These are phyloP conservation scores for Drosophila sturtevanti DNA, from an alignment of 1,140 invertebrate species.

Conservation along the genomic window DNA sequence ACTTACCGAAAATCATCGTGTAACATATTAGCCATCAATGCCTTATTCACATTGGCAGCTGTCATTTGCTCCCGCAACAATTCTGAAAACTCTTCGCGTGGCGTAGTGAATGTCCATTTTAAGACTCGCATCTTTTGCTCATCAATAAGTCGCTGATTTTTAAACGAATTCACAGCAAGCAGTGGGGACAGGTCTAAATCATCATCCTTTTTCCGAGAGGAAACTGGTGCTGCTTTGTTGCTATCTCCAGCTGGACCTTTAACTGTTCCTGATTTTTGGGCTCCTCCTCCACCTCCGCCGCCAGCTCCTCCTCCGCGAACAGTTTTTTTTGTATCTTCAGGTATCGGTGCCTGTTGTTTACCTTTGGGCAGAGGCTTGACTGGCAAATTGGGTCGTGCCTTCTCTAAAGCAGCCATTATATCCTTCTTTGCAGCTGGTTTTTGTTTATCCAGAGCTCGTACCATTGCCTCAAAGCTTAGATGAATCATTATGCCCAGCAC, in stretches of 20 bases:
- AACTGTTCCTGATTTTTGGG: conserved; percentile 83
- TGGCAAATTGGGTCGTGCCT: conserved; percentile 92
- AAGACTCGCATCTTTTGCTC: conserved; percentile 96
- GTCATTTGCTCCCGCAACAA: conserved; percentile 96
- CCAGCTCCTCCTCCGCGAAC: conserved; percentile 83
- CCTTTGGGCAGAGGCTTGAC: conserved; percentile 89
- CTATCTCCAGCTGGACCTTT: conserved; percentile 82
- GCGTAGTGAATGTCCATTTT: conserved; percentile 98
- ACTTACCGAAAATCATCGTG: conserved; percentile 92
- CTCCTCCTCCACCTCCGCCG: conserved; percentile 48
- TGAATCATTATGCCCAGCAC: conserved; percentile 97
- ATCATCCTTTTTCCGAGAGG: conserved; percentile 89
- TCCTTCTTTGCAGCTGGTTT: conserved; percentile 94
- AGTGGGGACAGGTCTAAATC: conserved; percentile 92
- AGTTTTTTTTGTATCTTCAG: conserved; percentile 84
- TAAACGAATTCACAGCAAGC: conserved; percentile 92
- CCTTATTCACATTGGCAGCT: conserved; percentile 92
- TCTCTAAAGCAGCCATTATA: conserved; percentile 91
- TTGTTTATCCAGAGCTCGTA: conserved; percentile 90
- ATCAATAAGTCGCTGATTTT: conserved; percentile 95
- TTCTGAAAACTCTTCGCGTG: conserved; percentile 96
- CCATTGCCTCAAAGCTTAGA: conserved; percentile 92
- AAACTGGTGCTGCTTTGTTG: conserved; percentile 82
- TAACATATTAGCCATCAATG: conserved; percentile 95
- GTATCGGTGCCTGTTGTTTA: conserved; percentile 82